These are phyloP conservation scores for Harmothoe impar DNA, from an alignment of 2,888 invertebrate genomes.

Conservation along the genomic window DNA sequence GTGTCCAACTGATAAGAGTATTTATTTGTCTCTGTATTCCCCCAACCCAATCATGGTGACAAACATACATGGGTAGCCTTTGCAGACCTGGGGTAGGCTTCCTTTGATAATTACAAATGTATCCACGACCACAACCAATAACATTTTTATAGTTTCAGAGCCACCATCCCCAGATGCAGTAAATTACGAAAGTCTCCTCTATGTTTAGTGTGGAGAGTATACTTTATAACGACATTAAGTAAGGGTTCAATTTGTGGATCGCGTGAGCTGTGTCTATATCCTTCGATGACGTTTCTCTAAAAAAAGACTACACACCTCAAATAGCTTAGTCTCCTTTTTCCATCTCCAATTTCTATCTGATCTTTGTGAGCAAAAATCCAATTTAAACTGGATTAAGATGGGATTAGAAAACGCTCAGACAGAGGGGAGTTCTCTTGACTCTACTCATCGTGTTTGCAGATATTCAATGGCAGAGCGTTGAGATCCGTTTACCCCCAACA, in stretches of 20 bases:
- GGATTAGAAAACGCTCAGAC: not conserved
- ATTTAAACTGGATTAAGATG: constrained; percentile 14
- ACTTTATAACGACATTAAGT: too few relatives aligned
- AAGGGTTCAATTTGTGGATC: too few relatives aligned
- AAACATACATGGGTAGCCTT: too few relatives aligned
- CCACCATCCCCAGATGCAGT: too few relatives aligned
- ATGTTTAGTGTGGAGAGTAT: too few relatives aligned
- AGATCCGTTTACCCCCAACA: not conserved
- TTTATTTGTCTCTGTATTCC: not conserved
- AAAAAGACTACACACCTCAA: not conserved
- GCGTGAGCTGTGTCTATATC: too few relatives aligned
- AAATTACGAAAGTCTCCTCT: too few relatives aligned
- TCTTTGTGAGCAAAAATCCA: constrained; percentile 1
- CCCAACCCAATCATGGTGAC: not conserved
- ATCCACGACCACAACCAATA: too few relatives aligned
- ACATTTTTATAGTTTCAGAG: too few relatives aligned
- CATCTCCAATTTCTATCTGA: not conserved
- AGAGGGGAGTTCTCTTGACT: not conserved
- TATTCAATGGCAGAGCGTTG: not conserved
- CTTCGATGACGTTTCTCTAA: not conserved
- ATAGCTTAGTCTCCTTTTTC: not conserved
- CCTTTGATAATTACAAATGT: too few relatives aligned
- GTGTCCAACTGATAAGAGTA: not conserved
- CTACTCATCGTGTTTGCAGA: constrained; percentile 18
- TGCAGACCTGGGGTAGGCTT: too few relatives aligned